Conservation (phyloP, 2,113 vertebrate genomes). For the Rhadina sibilatrix region DNA sequence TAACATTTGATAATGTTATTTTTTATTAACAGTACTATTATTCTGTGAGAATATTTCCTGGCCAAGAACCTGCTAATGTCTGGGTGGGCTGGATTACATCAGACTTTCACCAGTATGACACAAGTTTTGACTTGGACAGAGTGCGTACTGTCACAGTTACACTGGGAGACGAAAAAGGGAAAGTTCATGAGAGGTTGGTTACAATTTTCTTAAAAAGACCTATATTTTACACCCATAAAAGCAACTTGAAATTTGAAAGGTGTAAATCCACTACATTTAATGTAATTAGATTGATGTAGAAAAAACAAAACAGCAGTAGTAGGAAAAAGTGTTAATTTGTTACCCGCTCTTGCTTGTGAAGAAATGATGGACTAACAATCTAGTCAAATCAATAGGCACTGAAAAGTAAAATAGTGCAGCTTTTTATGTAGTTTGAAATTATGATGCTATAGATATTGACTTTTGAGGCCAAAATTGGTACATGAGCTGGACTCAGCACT, state of each 20-base stretch:
- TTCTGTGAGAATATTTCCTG: constrained; percentile 93
- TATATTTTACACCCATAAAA: neutral
- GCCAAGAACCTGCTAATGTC: constrained; percentile 92
- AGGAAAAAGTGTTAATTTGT: neutral
- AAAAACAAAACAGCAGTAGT: neutral
- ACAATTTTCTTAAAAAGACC: neutral
- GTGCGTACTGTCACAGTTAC: constrained; percentile 93
- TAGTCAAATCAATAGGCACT: neutral
- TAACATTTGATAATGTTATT: neutral
- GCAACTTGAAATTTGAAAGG: neutral
- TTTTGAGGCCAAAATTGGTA: neutral
- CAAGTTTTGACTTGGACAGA: constrained; percentile 87
- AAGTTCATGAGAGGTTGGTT: constrained; percentile 95
- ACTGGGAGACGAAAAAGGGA: constrained; percentile 95
- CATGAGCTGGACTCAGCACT: neutral
- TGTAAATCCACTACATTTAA: neutral
- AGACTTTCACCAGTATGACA: constrained; percentile 93
- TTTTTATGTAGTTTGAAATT: neutral
- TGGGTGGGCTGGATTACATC: constrained; percentile 99
- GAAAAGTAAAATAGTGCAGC: neutral
- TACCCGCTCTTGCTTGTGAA: neutral
- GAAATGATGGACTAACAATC: neutral
- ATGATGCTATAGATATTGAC: neutral
- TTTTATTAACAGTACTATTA: constrained; percentile 85
- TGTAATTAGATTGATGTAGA: neutral